A percentile compares a stretch with the other conserved stretches of the same genome.
phyloP scores from a whole-genome alignment of 2,888 invertebrate genomes.

The Nebria brevicollis region DNA sequence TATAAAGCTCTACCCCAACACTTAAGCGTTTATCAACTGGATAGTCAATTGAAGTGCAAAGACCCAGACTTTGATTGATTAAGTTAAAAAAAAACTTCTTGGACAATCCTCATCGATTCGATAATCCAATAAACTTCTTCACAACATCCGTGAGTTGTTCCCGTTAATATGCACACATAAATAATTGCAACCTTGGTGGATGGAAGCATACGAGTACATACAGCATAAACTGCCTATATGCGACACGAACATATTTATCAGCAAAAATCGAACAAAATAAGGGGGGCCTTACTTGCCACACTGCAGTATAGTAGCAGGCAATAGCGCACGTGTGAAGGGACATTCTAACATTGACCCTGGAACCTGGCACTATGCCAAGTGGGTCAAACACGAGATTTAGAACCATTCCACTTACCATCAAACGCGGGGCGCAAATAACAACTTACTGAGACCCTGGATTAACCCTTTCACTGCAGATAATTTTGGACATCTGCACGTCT shows the following conservation, averaged over 20 bases:
- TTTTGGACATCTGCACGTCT: background rate
- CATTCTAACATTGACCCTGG: constrained; percentile 21
- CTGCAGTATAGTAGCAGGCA: constrained; percentile 3
- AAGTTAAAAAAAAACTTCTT: background rate
- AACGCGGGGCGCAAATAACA: background rate
- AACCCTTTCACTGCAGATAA: constrained; percentile 27
- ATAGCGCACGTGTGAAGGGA: background rate
- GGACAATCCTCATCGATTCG: background rate
- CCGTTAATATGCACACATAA: background rate
- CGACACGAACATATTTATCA: constrained; percentile 13
- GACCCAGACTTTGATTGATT: background rate
- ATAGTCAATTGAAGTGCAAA: background rate
- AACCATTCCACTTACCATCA: background rate
- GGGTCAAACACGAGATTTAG: constrained; percentile 22
- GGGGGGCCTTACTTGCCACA: background rate
- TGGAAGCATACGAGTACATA: background rate
- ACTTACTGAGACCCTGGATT: background rate
- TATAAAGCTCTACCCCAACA: background rate
- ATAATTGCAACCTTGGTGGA: background rate
- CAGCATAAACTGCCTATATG: background rate
- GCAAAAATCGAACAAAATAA: constrained; percentile 9
- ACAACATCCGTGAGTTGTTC: background rate
- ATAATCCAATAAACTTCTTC: background rate
- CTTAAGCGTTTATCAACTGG: background rate
- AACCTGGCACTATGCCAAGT: constrained; percentile 19